Evolutionary conservation across 2,113 vertebrate species (phyloP).

Genomic region (Boleophthalmus pectinirostris): DNA sequence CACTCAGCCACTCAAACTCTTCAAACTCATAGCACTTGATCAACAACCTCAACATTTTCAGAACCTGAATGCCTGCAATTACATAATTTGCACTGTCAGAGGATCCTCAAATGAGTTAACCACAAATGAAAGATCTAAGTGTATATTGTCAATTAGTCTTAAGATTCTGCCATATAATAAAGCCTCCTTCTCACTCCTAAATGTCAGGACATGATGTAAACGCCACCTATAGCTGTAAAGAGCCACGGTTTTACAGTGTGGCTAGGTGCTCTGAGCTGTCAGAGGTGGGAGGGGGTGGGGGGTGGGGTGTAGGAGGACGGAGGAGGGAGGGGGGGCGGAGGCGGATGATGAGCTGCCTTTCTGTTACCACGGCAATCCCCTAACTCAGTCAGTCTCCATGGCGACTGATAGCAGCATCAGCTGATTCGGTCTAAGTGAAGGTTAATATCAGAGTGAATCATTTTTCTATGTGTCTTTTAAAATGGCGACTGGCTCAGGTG

Average conservation of each 20-base stretch:
- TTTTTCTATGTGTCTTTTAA: constrained; percentile 8
- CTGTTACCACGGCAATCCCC: constrained; percentile 74
- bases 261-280: constrained; percentile 25
- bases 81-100: too few species aligned
- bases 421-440: constrained; percentile 62
- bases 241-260: constrained; percentile 7
- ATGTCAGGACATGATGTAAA: neutral
- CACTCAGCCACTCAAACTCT: too few species aligned
- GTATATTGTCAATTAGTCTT: neutral
- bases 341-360: constrained; percentile 61
- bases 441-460: constrained; percentile 42
- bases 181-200: too few species aligned
- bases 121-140: neutral
- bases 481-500: constrained; percentile 23
- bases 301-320: constrained; percentile 35
- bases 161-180: neutral
- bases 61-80: too few species aligned
- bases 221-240: neutral
- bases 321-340: constrained; percentile 53
- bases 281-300: constrained; percentile 38
- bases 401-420: constrained; percentile 72
- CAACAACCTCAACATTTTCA: too few species aligned
- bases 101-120: neutral
- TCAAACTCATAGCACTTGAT: too few species aligned
- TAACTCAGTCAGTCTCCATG: constrained; percentile 75